Base-by-base conservation (phyloP, 2,113 vertebrate species). In the Cryptoleucopteryx plumbea region DNA sequence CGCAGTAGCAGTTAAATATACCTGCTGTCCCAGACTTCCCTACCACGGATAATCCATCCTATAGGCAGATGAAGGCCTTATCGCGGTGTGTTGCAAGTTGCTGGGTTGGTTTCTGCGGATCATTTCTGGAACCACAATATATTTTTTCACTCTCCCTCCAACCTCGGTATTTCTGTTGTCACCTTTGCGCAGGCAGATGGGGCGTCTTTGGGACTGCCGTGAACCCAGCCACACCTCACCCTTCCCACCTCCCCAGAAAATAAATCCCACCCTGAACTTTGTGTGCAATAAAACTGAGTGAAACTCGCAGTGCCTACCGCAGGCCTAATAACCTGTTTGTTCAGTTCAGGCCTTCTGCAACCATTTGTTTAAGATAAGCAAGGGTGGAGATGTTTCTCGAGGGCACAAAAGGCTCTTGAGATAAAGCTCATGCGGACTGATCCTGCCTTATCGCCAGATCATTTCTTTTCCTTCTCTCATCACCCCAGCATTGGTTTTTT, bases 341-440 rank as follows among this genome's bases (percentile, higher is more conserved):
- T 96, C 86, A 84, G 83, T 92, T 94, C 78, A 62, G 78, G 53
- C 81, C 78, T 87, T 80, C 95, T 95, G 89, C 93, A 95, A 79
- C 80, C 77, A 68, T 97, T 95, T 93, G 92, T 81, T 95, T 87
- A 94, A 95, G 94, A 96, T 96, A 95, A 97, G 88, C 43, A 32
- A 63, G 93, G 77, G 83, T 0, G 29, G 88, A 92, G 82, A 80
- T 89, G 62, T 95, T 93, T 89, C 96, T 97, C 38, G 66, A 85
- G 93, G 86, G 81, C 88, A 87, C 70, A 85, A 80, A 94, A 91
- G 89, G 48, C 74, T 89, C 88, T 79, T 17, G 70, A 94, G 94
- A 94, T 93, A 90, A 94, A 91, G 73, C 66, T 79, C 9, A 5
- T 79, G 62, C 0, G 1, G 55, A 61, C 23, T 43, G 65, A 92